Conservation (phyloP, 2,113 vertebrate genomes). For the Suricata suricatta region DNA sequence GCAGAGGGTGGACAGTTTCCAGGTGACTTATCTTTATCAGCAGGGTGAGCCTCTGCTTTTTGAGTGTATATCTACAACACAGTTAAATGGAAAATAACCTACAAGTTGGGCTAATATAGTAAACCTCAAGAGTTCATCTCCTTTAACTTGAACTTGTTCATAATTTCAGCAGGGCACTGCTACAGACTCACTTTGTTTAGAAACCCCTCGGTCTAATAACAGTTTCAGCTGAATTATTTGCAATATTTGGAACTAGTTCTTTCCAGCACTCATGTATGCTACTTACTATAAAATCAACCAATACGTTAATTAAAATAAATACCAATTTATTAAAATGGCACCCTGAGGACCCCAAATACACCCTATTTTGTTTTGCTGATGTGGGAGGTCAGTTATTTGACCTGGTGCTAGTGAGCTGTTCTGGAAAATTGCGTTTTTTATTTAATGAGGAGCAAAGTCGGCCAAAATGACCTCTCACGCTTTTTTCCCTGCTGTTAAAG, state of each 20-base stretch:
- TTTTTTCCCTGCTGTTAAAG: slow-evolving; percentile 69
- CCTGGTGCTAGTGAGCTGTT: slow-evolving; percentile 51
- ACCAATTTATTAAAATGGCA: slow-evolving; percentile 45
- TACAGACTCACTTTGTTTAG: slow-evolving; percentile 39
- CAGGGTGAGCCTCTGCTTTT: not conserved
- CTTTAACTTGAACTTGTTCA: not conserved
- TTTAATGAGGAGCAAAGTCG: slow-evolving; percentile 76
- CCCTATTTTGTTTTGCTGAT: slow-evolving; percentile 46
- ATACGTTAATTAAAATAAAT: slow-evolving; percentile 56
- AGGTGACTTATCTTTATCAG: slow-evolving; percentile 1
- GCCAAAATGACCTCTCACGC: slow-evolving; percentile 55
- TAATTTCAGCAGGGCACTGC: not conserved
- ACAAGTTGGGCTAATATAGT: not conserved
- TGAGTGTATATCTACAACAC: not conserved
- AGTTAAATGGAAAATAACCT: slow-evolving; percentile 25
- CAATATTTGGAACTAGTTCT: slow-evolving; percentile 46
- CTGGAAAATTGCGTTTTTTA: slow-evolving; percentile 68
- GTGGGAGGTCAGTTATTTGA: slow-evolving; percentile 64
- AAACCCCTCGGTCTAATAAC: slow-evolving; percentile 22
- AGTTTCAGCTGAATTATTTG: slow-evolving; percentile 41
- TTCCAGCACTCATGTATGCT: slow-evolving; percentile 16
- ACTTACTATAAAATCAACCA: slow-evolving; percentile 31
- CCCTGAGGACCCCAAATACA: not conserved
- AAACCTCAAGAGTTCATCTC: slow-evolving; percentile 18
- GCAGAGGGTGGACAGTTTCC: not conserved